Base-by-base conservation (phyloP, 2,113 vertebrate species). In the Pollimyrus isidori region DNA sequence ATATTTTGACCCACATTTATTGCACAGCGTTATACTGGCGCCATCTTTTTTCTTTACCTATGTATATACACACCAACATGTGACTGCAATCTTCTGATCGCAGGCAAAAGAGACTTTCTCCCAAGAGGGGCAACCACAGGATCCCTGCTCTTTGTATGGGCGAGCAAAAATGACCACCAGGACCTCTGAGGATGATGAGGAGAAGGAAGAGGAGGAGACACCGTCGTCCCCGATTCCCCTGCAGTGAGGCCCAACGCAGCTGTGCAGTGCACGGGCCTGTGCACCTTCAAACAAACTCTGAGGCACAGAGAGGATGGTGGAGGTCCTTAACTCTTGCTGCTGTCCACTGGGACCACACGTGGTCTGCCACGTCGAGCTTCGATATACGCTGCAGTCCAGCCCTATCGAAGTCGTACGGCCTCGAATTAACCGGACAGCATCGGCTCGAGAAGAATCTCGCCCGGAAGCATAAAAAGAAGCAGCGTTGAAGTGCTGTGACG, bases 311-410 rank as follows among this genome's bases (percentile, higher is more conserved):
- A 39, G 69, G 69, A 76, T 1, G 13, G 13, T 11, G 4, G 30
- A 4, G 6, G 19, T 76, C 69, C 11, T 39, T 35, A 39, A 42
- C 13, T 15, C 35, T 15, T 17, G 35, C 2, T 6, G 1, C 26
- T 7, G 69, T 76, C 15, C 13, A 0, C n/a, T 65, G n/a, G 62
- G 62, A 26, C n/a, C 89, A 92, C 89, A 93, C 90, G 90, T 92
- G 89, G 89, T 89, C 82, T 90, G 21, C 19, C 1, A 1, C 46
- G 69, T 89, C 85, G 35, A 88, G 56, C 92, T 89, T 58, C 88
- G 90, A 86, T 89, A 89, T 88, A 86, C 89, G 83, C 58, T 82
- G 73, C 89, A 90, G 92, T 73, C 3, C n/a, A 30, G 62, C 62
- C 62, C 62, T 65, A 13, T 65, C 62, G 10, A 90, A 90, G 84